A percentile compares a stretch with the other conserved stretches of the same genome.
Evolutionary conservation across 2,888 invertebrate genomes (phyloP).

Genomic region (Noctua pronuba): DNA sequence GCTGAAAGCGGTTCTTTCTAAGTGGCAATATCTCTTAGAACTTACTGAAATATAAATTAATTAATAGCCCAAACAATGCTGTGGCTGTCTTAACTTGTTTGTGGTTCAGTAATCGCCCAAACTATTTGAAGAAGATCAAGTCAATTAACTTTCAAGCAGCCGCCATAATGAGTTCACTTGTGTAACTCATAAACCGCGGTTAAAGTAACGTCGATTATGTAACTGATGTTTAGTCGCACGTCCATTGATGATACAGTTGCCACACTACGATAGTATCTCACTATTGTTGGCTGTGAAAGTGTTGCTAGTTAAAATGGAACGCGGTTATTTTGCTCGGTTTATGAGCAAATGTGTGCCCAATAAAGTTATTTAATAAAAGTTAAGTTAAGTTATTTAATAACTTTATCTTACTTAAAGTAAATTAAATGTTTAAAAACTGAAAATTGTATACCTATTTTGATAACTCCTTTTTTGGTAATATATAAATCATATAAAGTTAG

Average conservation of each 20-base stretch:
- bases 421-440: background rate
- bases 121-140: slow-evolving; percentile 44
- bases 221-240: slow-evolving; percentile 65
- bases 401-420: background rate
- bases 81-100: background rate
- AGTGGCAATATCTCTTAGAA: background rate
- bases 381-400: slow-evolving; percentile 6
- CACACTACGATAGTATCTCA: slow-evolving; percentile 62
- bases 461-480: background rate
- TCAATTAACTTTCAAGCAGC: slow-evolving; percentile 48
- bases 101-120: slow-evolving; percentile 21
- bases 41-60: slow-evolving; percentile 6
- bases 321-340: slow-evolving; percentile 33
- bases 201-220: slow-evolving; percentile 50
- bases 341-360: slow-evolving; percentile 23
- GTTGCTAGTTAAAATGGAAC: slow-evolving; percentile 59
- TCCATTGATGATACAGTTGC: slow-evolving; percentile 64
- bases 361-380: slow-evolving; percentile 3
- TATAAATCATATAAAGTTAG: background rate
- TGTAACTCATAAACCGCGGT: slow-evolving; percentile 54
- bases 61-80: slow-evolving; percentile 5
- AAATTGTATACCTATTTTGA: background rate
- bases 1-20: background rate
- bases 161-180: slow-evolving; percentile 49
- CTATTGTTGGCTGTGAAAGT: slow-evolving; percentile 67